Evolutionary conservation across 1,140 invertebrate genomes (phyloP), one percentile per base, ranked within the genome.

Genomic region (Atta texana): DNA sequence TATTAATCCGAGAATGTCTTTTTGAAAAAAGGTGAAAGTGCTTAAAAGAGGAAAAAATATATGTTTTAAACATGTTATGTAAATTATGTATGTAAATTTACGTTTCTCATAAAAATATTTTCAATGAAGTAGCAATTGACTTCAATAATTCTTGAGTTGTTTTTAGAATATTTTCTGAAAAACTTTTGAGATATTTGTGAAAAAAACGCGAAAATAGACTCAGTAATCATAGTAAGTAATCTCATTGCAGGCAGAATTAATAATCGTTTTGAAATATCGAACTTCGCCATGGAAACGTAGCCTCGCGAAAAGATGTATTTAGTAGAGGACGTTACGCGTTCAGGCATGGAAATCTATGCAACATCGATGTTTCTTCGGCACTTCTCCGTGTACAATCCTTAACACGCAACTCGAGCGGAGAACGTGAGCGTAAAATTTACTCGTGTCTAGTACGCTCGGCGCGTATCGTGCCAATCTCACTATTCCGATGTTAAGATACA

Each of bases 381-480:
- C 2, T 28, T 39, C 28, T 24, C 28, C n/a, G 28, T 49, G 31
- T 31, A 31, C 66, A 80, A 80, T 55, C 77, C 63, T 80, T 69
- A 80, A 80, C 44, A 44, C 49, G 76, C 28, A 66, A 80, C 61
- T 80, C 51, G 12, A 31, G 24, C 24, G 16, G 28, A 24, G 63
- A 80, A 80, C 61, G 63, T 55, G 77, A 80, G 77, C 63, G 63
- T 31, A 31, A 63, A 80, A 80, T 80, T 80, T 80, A 69, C 21
- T 80, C 34, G 77, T 80, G 55, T 69, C 49, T 66, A 59, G 14
- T 77, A 77, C 24, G 16, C 57, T 77, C 57, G 49, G 44, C 76
- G 76, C 61, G 63, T 69, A 69, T 80, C 49, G 63, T 31, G 14
- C 63, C 76, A 66, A 78, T 66, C 74, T 72, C 86, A 51, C 55